phyloP scores from a whole-genome alignment of 2,888 invertebrate genomes.

The Mesorhabditis belari region DNA sequence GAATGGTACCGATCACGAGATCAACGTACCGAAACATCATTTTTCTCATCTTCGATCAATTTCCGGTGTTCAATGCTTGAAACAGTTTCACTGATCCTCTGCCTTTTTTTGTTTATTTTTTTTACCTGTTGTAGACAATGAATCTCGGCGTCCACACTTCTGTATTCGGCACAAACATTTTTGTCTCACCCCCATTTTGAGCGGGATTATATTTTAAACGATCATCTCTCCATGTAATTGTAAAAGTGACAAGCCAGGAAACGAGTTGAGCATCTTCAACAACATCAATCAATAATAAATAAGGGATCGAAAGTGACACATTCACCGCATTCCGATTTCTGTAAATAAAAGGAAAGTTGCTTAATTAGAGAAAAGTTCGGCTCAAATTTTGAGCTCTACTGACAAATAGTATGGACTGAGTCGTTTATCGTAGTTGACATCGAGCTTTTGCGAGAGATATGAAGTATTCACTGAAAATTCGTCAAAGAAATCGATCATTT shows the following conservation, averaged over 20 bases:
- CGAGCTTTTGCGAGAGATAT: neutral
- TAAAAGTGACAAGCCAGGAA: neutral
- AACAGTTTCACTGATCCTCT: neutral
- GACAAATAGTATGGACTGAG: neutral
- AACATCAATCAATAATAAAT: neutral
- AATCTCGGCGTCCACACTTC: neutral
- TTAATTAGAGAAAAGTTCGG: neutral
- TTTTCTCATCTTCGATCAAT: neutral
- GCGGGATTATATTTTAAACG: neutral
- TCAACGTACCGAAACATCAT: neutral
- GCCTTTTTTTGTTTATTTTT: no score
- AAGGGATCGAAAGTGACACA: neutral
- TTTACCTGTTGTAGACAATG: neutral
- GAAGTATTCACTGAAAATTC: neutral
- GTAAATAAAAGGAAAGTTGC: neutral
- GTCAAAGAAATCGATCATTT: neutral
- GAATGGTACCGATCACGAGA: no score
- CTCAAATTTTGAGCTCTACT: neutral
- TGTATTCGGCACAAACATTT: neutral
- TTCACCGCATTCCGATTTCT: neutral
- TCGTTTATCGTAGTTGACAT: neutral
- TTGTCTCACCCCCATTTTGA: neutral
- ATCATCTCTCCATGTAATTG: neutral
- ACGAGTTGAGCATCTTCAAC: neutral
- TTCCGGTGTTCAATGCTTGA: neutral